Conservation (phyloP, 2,888 invertebrate species). For the Meta bourneti region DNA sequence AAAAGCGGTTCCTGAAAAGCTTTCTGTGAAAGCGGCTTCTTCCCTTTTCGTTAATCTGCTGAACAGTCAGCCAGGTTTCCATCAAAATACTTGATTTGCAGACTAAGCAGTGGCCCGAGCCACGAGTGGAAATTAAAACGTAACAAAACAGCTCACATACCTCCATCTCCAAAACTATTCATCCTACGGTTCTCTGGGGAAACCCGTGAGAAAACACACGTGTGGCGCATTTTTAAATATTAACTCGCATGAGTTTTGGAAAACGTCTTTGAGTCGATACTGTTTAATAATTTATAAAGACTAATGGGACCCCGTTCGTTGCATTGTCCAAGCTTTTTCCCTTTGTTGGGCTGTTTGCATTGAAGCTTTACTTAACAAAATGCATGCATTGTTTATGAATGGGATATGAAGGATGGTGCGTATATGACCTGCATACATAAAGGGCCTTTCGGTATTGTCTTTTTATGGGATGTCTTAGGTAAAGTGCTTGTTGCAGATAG, state of each 20-base stretch:
- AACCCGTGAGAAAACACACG: constrained; percentile 39
- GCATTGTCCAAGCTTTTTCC: constrained; percentile 42
- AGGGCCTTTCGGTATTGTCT: constrained; percentile 4
- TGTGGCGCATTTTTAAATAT: constrained; percentile 56
- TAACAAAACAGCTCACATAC: constrained; percentile 13
- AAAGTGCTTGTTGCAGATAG: constrained; percentile 21
- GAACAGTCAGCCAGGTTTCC: background rate
- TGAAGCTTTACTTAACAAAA: constrained; percentile 4
- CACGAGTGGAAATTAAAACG: constrained; percentile 41
- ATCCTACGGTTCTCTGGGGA: background rate
- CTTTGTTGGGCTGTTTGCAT: background rate
- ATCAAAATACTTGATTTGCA: constrained; percentile 41
- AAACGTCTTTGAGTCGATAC: constrained; percentile 44
- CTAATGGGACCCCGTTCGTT: constrained; percentile 48
- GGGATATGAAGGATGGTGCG: background rate
- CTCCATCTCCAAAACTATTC: constrained; percentile 15
- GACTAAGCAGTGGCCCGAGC: constrained; percentile 34
- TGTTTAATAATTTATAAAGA: constrained; percentile 68
- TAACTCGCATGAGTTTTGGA: constrained; percentile 15
- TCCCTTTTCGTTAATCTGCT: background rate
- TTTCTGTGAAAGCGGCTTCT: background rate
- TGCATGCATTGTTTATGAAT: constrained; percentile 62
- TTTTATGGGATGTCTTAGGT: constrained; percentile 13
- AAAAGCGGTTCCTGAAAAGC: too few species aligned
- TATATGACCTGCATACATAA: background rate